Evolutionary conservation across 2,113 vertebrate genomes (phyloP).

Genomic region (Dissostichus mawsoni): DNA sequence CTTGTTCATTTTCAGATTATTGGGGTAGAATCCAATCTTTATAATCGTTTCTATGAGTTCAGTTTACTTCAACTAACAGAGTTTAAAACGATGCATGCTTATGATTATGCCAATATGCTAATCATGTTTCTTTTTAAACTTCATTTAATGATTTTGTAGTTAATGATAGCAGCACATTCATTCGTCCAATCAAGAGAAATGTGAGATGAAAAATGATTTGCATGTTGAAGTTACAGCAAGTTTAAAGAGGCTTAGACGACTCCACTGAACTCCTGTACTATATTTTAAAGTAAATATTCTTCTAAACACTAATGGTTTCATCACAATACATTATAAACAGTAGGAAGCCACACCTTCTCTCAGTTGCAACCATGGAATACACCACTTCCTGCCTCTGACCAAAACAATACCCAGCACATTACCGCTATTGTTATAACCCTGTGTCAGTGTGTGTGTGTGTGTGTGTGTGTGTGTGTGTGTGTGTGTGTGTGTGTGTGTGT

Average conservation of each 20-base stretch:
- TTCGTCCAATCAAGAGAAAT: background rate
- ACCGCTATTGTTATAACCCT: background rate
- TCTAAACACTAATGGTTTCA: background rate
- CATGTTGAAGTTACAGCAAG: too few relatives aligned
- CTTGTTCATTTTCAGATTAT: too few relatives aligned
- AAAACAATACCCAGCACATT: constrained; percentile 38
- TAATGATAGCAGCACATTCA: background rate
- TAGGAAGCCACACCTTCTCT: constrained; percentile 26
- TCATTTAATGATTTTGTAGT: background rate
- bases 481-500: too few relatives aligned
- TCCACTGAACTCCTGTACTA: background rate
- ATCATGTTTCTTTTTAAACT: background rate
- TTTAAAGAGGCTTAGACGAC: background rate
- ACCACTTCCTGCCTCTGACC: constrained; percentile 37
- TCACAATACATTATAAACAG: background rate
- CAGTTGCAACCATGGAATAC: constrained; percentile 10
- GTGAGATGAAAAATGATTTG: too few relatives aligned
- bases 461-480: constrained; percentile 22
- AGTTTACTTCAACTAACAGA: background rate
- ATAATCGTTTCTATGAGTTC: background rate
- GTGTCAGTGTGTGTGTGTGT: background rate
- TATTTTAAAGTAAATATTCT: background rate
- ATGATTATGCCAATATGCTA: background rate
- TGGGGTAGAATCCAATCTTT: too few relatives aligned
- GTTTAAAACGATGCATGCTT: background rate